Evolutionary conservation across 1,140 invertebrate species (phyloP), one percentile per base, ranked within the genome.

Genomic region (Zaprionus lachaisei): DNA sequence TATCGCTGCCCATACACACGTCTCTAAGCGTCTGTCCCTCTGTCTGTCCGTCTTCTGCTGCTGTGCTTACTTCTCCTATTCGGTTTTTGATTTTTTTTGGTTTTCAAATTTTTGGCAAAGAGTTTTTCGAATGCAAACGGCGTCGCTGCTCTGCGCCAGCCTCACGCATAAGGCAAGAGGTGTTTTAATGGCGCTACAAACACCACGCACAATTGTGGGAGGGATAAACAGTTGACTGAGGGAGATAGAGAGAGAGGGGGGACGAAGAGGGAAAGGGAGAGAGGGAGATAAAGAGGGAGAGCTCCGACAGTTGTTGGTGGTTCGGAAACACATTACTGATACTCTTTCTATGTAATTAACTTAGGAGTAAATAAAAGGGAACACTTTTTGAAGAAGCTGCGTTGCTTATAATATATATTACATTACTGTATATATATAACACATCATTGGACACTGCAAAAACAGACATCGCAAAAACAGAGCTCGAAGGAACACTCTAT

Each of bases 171-270:
- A 47, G 41, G 47, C 47, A 20, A 51, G 12, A 51, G 47, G 20
- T 20, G 47, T 22, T 20, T 67, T 76, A 75, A 79, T 85, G 67
- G 51, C 67, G 37, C 47, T 24, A 6, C 38, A 79, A 80, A 80
- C 60, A 77, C 72, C 81, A 77, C 81, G 81, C 81, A 83, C 77
- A 84, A 79, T 80, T 86, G 83, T 86, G 81, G 83, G 80, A 71
- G 83, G 81, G 65, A 55, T 38, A 57, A 37, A 15, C 22, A 54
- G 56, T 0, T 34, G 9, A 14, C n/a, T 14, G 4, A 24, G 12
- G 4, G 3, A 22, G 11, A 24, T 20, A 51, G 2, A 11, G 5
- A 12, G 9, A 22, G 20, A 14, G 11, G 41, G 9, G n/a, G 1
- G n/a, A n/a, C 6, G 9, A n/a, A 17, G n/a, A 17, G 28, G 9